phyloP scores from a whole-genome alignment of 1,140 invertebrate genomes.

The Sitophilus oryzae region DNA sequence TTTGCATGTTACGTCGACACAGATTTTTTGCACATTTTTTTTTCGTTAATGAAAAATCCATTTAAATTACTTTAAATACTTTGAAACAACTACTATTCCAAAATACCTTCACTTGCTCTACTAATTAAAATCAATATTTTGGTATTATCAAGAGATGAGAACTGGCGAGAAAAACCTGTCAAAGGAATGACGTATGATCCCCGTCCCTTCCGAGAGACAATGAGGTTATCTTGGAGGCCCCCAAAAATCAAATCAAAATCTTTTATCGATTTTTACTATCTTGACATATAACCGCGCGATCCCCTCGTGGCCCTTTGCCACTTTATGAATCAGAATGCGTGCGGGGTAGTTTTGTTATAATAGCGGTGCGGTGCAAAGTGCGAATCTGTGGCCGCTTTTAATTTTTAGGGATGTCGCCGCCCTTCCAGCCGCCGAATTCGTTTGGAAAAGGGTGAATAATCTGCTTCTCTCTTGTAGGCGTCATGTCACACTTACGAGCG shows the following conservation, averaged over 20 bases:
- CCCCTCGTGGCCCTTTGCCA: background rate
- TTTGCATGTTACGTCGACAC: too few relatives aligned
- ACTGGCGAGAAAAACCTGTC: too few relatives aligned
- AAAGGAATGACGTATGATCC: background rate
- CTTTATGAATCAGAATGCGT: slow-evolving; percentile 1
- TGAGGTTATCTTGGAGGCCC: background rate
- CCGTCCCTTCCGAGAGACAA: background rate
- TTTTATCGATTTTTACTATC: background rate
- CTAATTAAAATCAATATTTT: too few relatives aligned
- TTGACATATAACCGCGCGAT: background rate
- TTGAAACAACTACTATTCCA: too few relatives aligned
- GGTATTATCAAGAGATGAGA: too few relatives aligned
- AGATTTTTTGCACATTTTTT: too few relatives aligned
- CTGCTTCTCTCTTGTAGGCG: slow-evolving; percentile 13
- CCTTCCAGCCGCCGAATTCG: slow-evolving; percentile 26
- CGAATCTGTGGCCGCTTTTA: slow-evolving; percentile 39
- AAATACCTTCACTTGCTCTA: too few relatives aligned
- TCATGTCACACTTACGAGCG: background rate
- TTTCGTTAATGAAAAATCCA: too few relatives aligned
- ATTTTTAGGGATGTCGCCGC: slow-evolving; percentile 37
- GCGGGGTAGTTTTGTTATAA: slow-evolving; percentile 31
- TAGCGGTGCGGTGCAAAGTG: slow-evolving; percentile 30
- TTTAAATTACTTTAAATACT: too few relatives aligned
- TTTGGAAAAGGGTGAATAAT: slow-evolving; percentile 35
- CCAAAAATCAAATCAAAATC: background rate